phyloP scores from a whole-genome alignment of 1,140 invertebrate species.

The Tribolium madens region DNA sequence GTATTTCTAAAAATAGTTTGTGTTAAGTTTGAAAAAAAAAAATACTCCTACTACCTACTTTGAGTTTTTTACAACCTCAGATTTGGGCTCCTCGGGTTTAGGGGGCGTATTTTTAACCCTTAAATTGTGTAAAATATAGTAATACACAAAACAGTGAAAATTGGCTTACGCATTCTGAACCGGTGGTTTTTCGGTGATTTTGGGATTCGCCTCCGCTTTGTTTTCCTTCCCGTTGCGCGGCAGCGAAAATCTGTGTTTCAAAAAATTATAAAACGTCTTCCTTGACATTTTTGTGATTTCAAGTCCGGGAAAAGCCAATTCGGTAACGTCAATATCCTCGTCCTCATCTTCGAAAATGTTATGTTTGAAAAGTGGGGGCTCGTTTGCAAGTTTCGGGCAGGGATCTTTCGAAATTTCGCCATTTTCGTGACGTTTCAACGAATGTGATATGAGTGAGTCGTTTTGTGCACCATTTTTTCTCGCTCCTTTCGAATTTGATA shows the following conservation, averaged over 20 bases:
- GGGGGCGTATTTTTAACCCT: background rate
- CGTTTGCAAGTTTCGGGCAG: slow-evolving; percentile 24
- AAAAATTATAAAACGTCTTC: slow-evolving; percentile 31
- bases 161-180: slow-evolving; percentile 25
- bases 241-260: slow-evolving; percentile 1
- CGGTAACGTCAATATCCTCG: background rate
- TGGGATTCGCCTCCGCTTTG: background rate
- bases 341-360: slow-evolving; percentile 9
- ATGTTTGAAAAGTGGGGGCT: slow-evolving; percentile 21
- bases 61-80: background rate
- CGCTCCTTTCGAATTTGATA: slow-evolving; percentile 14
- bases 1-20: background rate
- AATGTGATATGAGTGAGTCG: background rate
- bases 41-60: background rate
- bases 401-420: slow-evolving; percentile 34
- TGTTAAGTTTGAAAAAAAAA: background rate
- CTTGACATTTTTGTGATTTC: slow-evolving; percentile 34
- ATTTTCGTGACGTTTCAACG: background rate
- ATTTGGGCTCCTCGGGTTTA: background rate
- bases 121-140: background rate
- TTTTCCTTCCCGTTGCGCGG: background rate
- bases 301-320: background rate
- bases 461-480: background rate
- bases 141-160: background rate
- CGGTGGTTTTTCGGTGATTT: background rate